These are phyloP conservation scores for Mionectes macconnelli DNA, from an alignment of 2,113 vertebrate species.

Conservation along the genomic window DNA sequence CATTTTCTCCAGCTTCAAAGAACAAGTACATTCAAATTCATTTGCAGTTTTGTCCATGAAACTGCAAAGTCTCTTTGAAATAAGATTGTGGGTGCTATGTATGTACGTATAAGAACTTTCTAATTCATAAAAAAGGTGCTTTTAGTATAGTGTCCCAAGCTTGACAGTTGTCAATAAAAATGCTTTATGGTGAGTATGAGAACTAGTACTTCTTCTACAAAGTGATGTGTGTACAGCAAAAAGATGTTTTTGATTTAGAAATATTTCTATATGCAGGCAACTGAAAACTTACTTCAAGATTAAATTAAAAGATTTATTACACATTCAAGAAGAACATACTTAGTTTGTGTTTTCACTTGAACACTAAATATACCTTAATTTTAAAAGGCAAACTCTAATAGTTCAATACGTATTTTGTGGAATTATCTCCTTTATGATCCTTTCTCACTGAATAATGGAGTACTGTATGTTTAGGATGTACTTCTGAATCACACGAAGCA, in stretches of 20 bases:
- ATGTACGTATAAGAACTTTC: neutral
- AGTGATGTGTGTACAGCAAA: neutral
- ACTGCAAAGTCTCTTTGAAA: neutral
- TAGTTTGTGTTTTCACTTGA: neutral
- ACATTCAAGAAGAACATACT: neutral
- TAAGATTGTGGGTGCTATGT: neutral
- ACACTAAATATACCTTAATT: neutral
- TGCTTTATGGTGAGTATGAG: neutral
- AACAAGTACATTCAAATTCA: neutral
- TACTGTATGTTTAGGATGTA: neutral
- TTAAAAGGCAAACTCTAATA: neutral
- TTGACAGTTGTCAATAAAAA: neutral
- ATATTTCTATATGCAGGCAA: neutral
- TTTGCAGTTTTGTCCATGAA: neutral
- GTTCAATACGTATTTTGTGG: neutral
- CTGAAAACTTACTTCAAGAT: neutral
- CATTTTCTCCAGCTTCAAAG: neutral
- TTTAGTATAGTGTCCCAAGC: neutral
- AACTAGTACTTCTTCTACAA: neutral
- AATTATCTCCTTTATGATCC: neutral
- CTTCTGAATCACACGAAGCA: neutral
- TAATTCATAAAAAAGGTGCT: neutral
- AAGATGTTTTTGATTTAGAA: neutral
- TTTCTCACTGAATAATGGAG: neutral
- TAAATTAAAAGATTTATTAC: neutral